phyloP scores from a whole-genome alignment of 2,113 vertebrate genomes.

The Aspiorhynchus laticeps region DNA sequence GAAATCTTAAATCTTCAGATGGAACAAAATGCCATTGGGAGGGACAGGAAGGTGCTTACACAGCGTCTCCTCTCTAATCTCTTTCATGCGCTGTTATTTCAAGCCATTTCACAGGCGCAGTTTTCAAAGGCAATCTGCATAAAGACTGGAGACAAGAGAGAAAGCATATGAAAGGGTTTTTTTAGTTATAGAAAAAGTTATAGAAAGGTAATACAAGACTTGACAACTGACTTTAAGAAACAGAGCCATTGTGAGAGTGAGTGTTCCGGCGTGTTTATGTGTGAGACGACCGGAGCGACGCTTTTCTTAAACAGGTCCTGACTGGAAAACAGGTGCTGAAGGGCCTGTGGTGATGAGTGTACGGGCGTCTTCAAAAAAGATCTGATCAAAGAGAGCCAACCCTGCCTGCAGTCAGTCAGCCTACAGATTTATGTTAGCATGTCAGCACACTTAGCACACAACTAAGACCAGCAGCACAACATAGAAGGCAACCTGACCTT shows the following conservation, averaged over 20 bases:
- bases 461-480: conserved; percentile 57
- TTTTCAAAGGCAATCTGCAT: conserved; percentile 28
- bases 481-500: neutral
- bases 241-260: conserved; percentile 51
- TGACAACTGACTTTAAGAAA: conserved; percentile 38
- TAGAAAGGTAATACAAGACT: conserved; percentile 1
- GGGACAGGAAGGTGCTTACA: conserved; percentile 60
- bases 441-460: conserved; percentile 62
- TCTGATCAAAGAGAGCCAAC: conserved; percentile 84
- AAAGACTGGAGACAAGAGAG: conserved; percentile 19
- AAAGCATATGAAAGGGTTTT: conserved; percentile 17
- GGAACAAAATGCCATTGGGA: conserved; percentile 19
- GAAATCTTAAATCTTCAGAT: conserved; percentile 35
- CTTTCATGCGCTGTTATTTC: conserved; percentile 52
- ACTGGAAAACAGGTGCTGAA: conserved; percentile 87
- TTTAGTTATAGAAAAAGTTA: conserved; percentile 14
- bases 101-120: neutral
- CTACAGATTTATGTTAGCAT: conserved; percentile 73
- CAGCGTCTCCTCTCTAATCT: conserved; percentile 52
- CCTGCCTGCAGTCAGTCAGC: conserved; percentile 76
- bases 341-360: conserved; percentile 76
- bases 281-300: conserved; percentile 40
- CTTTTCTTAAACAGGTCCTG: conserved; percentile 77
- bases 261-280: conserved; percentile 51
- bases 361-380: conserved; percentile 76